Evolutionary conservation across 2,113 vertebrate species (phyloP).

Genomic region (Muntiacus muntjak): DNA sequence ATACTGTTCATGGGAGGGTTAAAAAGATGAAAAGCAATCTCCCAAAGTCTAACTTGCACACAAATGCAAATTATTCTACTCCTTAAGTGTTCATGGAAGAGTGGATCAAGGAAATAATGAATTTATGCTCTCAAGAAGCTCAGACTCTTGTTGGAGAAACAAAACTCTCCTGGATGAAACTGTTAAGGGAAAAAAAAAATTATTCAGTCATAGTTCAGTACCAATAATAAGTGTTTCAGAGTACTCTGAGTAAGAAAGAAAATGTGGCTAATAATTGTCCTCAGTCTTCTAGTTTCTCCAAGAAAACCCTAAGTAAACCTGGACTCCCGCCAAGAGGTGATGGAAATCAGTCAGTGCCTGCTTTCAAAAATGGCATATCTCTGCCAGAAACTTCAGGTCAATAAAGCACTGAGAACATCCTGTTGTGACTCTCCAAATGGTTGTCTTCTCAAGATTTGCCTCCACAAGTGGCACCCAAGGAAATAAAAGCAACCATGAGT

Average conservation of each 20-base stretch:
- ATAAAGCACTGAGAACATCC: not conserved
- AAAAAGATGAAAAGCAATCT: not conserved
- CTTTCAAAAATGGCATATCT: not conserved
- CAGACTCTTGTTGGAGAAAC: not conserved
- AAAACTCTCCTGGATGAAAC: not conserved
- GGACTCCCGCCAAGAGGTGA: not conserved
- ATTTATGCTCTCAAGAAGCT: not conserved
- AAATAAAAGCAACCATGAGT: not conserved
- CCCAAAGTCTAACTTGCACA: not conserved
- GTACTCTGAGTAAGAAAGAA: not conserved
- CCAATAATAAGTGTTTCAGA: not conserved
- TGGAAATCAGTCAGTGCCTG: not conserved
- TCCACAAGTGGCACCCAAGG: not conserved
- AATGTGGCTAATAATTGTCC: not conserved
- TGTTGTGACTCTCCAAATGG: constrained; percentile 4
- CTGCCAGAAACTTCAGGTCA: not conserved
- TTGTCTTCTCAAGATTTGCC: not conserved
- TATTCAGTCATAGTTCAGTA: constrained; percentile 1
- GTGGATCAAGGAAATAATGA: not conserved
- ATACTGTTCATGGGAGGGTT: not conserved
- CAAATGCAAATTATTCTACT: not conserved
- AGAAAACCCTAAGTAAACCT: constrained; percentile 34
- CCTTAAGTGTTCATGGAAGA: not conserved
- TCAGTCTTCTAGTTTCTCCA: not conserved
- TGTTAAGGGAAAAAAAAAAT: not conserved